Evolutionary conservation across 2,797 vertebrate genomes (phyloP).

Genomic region (Tadarida brasiliensis): DNA sequence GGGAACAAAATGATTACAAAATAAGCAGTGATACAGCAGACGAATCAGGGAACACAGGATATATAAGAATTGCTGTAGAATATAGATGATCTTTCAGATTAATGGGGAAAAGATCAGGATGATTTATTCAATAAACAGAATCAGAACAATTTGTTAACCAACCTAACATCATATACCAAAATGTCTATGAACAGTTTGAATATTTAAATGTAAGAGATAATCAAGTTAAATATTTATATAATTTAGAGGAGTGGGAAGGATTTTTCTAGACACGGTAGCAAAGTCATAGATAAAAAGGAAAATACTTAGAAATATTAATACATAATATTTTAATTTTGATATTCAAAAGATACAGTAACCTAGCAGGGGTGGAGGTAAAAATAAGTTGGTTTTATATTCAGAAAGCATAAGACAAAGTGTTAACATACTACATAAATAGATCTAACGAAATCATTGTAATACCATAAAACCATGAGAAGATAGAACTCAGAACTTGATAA

Average conservation of each 20-base stretch:
- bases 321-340: background rate
- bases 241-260: background rate
- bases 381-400: background rate
- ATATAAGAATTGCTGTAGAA: background rate
- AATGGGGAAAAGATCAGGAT: background rate
- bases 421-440: background rate
- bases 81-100: background rate
- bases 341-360: background rate
- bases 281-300: constrained; percentile 44
- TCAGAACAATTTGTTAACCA: background rate
- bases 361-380: constrained; percentile 10
- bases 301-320: constrained; percentile 28
- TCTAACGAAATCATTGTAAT: constrained; percentile 47
- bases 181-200: background rate
- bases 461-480: background rate
- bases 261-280: constrained; percentile 42
- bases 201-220: background rate
- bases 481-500: constrained; percentile 39
- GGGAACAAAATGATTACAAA: background rate
- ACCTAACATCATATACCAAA: background rate
- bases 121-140: background rate
- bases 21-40: background rate
- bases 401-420: background rate
- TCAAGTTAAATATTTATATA: constrained; percentile 37
- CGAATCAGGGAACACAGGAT: background rate